Base-by-base conservation (phyloP, 2,797 vertebrate species). In the Morelia viridis region DNA sequence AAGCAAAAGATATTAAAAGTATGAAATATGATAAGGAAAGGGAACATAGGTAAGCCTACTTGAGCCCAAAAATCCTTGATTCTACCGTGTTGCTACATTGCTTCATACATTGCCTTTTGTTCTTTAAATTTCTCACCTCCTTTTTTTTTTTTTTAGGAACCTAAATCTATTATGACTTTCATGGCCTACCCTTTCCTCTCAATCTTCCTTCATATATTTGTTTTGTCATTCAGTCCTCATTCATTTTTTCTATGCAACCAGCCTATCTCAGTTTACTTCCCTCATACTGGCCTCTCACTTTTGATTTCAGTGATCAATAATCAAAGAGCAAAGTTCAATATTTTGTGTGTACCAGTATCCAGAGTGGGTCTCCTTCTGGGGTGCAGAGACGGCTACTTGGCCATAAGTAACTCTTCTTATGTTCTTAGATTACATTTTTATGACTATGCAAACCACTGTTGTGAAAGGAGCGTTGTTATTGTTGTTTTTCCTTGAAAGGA, bases 311-410 rank as follows among this genome's bases (percentile, higher is more conserved):
- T 24, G 22, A 53, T 53, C 3, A 22, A 1, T 41, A 76, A 76
- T 92, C 80, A 60, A 68, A 88, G 50, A 3, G 5, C 15, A 19
- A 17, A 87, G 84, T 89, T 93, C 26, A 93, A 60, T 65, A 92
- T 95, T 89, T 93, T 93, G 88, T 91, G 94, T 1, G 53, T 85
- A 60, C 85, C 35, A 87, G 28, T 50, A 56, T 57, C 71, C 22
- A 83, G 50, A 84, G 31, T 35, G 31, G 1, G 15, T 35, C 31
- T 35, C 15, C 68, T 71, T 71, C 15, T 71, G 31, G 15, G 31
- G 35, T 71, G 15, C 68, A 71, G 31, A 68, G 28, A 35, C 50
- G 9, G 50, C 9, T 53, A 1, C 2, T 71, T 71, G 35, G 13
- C 13, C 5, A 71, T 35, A 71, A 35, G 1, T 35, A 35, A 71